Conservation (phyloP, 2,113 vertebrate species). For the Ageneiosus marmoratus region DNA sequence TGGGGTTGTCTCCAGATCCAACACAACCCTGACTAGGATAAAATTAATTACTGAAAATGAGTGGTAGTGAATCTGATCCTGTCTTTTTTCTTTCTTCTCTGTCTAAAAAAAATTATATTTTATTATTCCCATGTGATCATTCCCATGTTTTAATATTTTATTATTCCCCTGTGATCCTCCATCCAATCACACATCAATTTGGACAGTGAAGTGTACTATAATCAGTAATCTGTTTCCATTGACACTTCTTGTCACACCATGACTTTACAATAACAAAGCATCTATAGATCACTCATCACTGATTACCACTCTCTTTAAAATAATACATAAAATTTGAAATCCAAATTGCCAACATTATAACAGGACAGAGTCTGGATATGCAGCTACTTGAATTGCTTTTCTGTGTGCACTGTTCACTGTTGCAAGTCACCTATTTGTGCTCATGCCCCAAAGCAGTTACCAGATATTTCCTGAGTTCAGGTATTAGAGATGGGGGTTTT, state of each 20-base stretch:
- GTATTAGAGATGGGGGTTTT: background rate
- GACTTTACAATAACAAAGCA: background rate
- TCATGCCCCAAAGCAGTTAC: background rate
- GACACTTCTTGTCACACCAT: background rate
- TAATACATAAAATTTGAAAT: background rate
- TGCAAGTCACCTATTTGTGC: background rate
- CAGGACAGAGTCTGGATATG: no score
- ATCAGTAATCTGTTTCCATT: background rate
- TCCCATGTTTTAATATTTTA: no score
- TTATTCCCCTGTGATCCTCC: no score
- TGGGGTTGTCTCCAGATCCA: background rate
- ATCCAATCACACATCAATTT: background rate
- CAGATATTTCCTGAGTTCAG: background rate
- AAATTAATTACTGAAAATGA: background rate
- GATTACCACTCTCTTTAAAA: background rate
- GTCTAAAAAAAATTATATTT: background rate
- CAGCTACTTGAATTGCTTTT: background rate
- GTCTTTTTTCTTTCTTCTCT: background rate
- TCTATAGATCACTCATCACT: background rate
- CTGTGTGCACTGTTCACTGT: background rate
- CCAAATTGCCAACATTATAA: background rate
- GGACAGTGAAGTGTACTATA: background rate
- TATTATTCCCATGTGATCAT: background rate
- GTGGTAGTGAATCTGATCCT: background rate
- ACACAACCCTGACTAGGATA: background rate